Evolutionary conservation across 2,797 vertebrate genomes (phyloP).

Genomic region (Sylvilagus floridanus): DNA sequence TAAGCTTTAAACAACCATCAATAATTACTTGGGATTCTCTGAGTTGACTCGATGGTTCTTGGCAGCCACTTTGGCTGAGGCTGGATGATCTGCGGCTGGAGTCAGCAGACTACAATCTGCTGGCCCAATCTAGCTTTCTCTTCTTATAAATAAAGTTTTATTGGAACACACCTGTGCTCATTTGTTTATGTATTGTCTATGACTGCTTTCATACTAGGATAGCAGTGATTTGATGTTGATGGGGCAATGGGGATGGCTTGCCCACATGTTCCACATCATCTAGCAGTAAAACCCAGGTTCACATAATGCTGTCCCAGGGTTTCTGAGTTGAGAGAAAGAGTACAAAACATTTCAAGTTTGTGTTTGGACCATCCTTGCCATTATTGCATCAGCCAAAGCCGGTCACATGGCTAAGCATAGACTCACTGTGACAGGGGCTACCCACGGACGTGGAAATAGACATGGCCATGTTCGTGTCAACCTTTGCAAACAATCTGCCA

Average conservation of each 20-base stretch:
- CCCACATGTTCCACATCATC: not conserved
- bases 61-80: not conserved
- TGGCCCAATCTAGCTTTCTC: not conserved
- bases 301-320: not conserved
- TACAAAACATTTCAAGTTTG: not conserved
- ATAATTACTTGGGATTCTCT: not conserved
- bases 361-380: not conserved
- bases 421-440: not conserved
- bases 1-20: conserved; percentile 14
- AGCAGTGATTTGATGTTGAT: not conserved
- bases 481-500: not conserved
- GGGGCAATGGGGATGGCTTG: not conserved
- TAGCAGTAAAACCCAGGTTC: not conserved
- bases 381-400: not conserved
- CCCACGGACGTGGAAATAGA: not conserved
- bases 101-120: not conserved
- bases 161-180: not conserved
- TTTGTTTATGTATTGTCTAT: not conserved
- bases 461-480: not conserved
- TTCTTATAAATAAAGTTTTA: not conserved
- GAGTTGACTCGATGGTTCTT: not conserved
- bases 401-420: not conserved
- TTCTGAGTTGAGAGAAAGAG: not conserved
- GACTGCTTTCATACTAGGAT: not conserved
- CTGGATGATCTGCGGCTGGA: not conserved